Evolutionary conservation across 2,113 vertebrate species (phyloP), one percentile per base, ranked within the genome.

Genomic region (Thinocorus orbignyianus): DNA sequence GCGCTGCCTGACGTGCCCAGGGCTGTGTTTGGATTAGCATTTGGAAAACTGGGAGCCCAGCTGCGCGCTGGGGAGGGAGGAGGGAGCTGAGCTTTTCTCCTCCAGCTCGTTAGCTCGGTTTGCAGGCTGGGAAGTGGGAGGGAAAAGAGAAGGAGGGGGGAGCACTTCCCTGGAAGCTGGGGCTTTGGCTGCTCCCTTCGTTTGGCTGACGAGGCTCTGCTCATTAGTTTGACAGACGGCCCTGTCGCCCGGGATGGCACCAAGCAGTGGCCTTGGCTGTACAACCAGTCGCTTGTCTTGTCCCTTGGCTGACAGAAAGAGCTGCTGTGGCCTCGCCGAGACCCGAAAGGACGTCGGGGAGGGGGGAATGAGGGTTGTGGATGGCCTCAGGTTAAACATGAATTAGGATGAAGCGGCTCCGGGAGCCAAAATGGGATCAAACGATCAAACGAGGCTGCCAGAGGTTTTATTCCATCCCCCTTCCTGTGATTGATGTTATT

Each of bases 151-250:
- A 13, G 44, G 7, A 1, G 11, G 86, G 91, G 73, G 24, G 12
- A 6, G 24, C 49, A 15, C 86, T 71, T 72, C 8, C 74, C 25
- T 25, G 39, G 83, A 74, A 72, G 84, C 92, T 24, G 76, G 90
- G 90, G 82, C 93, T 92, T 96, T 95, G 25, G 24, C 92, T 78
- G 96, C 84, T 92, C n/a, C 3, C 3, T 92, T 57, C 8, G 90
- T 81, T 97, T 98, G 98, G 97, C 97, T 73, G n/a, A 66, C 51
- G 13, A 84, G 90, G 92, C 93, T 68, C 60, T 44, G 91, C 98
- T 97, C 97, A 55, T 97, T 97, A 98, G 97, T 94, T 93, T 97
- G 97, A 97, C 96, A 71, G 86, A 97, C 87, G 82, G 81, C 39
- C 86, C 86, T 97, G 96, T 95, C 96, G 57, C 87, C 91, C 86